These are phyloP conservation scores for Drosophila tropicalis DNA, from an alignment of 1,140 invertebrate species.

Conservation along the genomic window DNA sequence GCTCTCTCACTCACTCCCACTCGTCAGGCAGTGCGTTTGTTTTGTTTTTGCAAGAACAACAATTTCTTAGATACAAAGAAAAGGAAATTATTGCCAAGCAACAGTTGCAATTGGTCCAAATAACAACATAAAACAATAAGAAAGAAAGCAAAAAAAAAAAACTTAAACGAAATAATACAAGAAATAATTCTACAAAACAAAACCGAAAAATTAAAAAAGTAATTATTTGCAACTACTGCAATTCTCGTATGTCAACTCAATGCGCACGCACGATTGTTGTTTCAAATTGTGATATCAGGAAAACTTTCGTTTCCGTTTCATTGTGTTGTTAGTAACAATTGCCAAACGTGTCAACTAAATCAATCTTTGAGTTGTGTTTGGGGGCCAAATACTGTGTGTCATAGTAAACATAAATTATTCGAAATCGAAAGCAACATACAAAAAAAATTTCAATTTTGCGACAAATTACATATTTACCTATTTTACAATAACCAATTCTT, in stretches of 20 bases:
- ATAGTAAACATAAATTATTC: slow-evolving; percentile 34
- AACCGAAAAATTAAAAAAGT: background rate
- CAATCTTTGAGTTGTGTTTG: slow-evolving; percentile 10
- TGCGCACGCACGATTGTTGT: background rate
- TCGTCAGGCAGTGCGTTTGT: slow-evolving; percentile 39
- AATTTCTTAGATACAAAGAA: slow-evolving; percentile 34
- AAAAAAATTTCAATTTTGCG: slow-evolving; percentile 4
- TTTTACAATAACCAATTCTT: background rate
- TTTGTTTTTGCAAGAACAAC: slow-evolving; percentile 69
- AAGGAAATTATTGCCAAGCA: slow-evolving; percentile 35
- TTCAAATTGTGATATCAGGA: background rate
- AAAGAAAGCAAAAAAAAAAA: background rate
- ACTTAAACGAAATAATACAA: background rate
- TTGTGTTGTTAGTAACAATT: slow-evolving; percentile 14
- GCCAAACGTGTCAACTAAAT: slow-evolving; percentile 4
- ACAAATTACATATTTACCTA: slow-evolving; percentile 3
- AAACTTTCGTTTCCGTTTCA: background rate
- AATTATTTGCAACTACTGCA: background rate
- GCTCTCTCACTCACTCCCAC: slow-evolving; percentile 35
- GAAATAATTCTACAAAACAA: background rate
- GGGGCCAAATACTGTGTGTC: background rate
- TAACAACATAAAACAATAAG: background rate
- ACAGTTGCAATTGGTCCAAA: slow-evolving; percentile 47
- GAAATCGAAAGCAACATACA: slow-evolving; percentile 10
- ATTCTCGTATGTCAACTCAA: background rate